These are phyloP conservation scores for Lamprotornis superbus DNA, from an alignment of 2,113 vertebrate species.

Conservation along the genomic window DNA sequence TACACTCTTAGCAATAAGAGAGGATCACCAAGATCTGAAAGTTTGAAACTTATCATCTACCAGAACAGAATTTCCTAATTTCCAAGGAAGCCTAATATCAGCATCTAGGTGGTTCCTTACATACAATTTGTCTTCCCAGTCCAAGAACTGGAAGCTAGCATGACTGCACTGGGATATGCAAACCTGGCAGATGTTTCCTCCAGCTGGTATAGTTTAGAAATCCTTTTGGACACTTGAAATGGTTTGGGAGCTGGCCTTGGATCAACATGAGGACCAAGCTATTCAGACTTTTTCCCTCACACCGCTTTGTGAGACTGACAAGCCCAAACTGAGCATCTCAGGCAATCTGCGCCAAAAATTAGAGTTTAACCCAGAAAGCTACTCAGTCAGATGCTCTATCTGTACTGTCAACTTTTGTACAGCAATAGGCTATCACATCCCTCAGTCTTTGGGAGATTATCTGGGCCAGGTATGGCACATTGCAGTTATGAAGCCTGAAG, in stretches of 20 bases:
- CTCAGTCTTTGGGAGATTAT: neutral
- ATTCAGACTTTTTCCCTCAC: neutral
- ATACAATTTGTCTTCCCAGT: neutral
- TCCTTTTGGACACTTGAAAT: neutral
- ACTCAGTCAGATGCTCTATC: neutral
- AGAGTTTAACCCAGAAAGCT: neutral
- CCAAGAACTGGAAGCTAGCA: neutral
- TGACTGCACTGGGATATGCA: neutral
- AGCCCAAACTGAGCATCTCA: neutral
- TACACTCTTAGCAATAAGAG: neutral
- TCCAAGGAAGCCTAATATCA: neutral
- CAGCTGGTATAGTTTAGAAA: conserved; percentile 1
- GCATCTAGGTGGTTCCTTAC: neutral
- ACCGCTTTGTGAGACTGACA: neutral
- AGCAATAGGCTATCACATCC: neutral
- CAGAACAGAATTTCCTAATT: neutral
- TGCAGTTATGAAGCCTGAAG: neutral
- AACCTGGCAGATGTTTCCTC: neutral
- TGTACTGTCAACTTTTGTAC: neutral
- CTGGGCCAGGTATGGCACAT: neutral
- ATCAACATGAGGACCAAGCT: neutral
- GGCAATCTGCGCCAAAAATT: neutral
- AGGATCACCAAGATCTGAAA: neutral
- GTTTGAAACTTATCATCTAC: neutral
- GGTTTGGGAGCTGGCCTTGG: neutral